Percentiles rank a stretch among this genome's conserved stretches.
phyloP scores from a whole-genome alignment of 30 jellyfish, hydroid and myxozoan species.

The Aurelia sp. region DNA sequence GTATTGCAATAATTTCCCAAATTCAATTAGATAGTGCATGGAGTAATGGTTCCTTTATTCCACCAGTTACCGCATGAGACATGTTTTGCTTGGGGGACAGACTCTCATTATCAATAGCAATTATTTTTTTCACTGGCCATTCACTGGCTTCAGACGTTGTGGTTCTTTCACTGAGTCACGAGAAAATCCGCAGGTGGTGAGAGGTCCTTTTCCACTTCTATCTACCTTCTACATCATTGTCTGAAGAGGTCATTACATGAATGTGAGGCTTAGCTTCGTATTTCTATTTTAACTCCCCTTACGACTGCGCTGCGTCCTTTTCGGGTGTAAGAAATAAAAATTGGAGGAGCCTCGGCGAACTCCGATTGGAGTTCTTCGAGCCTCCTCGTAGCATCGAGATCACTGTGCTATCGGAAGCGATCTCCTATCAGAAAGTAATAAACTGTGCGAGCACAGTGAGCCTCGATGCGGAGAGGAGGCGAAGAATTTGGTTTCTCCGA shows the following conservation, averaged over 20 bases:
- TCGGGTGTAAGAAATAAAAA: too few relatives aligned
- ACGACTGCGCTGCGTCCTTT: too few relatives aligned
- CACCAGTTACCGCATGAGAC: slow-evolving; percentile 63
- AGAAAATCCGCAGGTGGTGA: slow-evolving; percentile 62
- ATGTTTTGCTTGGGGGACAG: slow-evolving; percentile 63
- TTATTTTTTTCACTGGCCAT: slow-evolving; percentile 50
- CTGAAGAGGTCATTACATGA: neutral
- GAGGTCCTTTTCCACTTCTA: neutral
- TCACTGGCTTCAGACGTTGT: slow-evolving; percentile 60
- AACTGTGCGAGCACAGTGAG: too few relatives aligned
- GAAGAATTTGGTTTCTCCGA: too few relatives aligned
- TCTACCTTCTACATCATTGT: too few relatives aligned
- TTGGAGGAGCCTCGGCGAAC: too few relatives aligned
- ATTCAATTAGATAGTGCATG: slow-evolving; percentile 69
- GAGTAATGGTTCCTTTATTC: slow-evolving; percentile 58
- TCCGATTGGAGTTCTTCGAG: too few relatives aligned
- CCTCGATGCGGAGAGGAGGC: too few relatives aligned
- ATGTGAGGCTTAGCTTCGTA: neutral
- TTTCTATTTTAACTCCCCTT: too few relatives aligned
- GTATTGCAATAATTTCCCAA: slow-evolving; percentile 73
- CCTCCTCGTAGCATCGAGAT: too few relatives aligned
- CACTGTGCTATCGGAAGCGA: too few relatives aligned
- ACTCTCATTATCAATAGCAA: slow-evolving; percentile 58
- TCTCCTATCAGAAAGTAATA: too few relatives aligned
- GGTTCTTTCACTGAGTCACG: slow-evolving; percentile 65